These are phyloP conservation scores for Pachydiplax longipennis DNA, from an alignment of 2,888 invertebrate species.

Conservation along the genomic window DNA sequence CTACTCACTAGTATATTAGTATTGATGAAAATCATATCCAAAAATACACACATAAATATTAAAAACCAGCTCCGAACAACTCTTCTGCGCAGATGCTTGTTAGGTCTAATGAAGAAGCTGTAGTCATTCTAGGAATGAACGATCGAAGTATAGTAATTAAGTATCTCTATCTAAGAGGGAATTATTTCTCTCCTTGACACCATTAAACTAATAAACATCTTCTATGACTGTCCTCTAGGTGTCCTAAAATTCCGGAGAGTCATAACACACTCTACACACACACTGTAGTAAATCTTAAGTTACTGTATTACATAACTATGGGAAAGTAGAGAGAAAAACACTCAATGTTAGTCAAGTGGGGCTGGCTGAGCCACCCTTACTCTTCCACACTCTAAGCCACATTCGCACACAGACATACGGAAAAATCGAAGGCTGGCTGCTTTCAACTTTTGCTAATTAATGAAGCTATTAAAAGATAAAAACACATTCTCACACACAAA, in stretches of 20 bases:
- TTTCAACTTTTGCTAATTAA: slow-evolving; percentile 44
- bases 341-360: slow-evolving; percentile 37
- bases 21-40: slow-evolving; percentile 30
- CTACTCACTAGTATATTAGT: slow-evolving; percentile 21
- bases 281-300: slow-evolving; percentile 25
- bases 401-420: slow-evolving; percentile 26
- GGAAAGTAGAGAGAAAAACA: slow-evolving; percentile 28
- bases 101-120: slow-evolving; percentile 41
- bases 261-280: slow-evolving; percentile 25
- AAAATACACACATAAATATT: slow-evolving; percentile 36
- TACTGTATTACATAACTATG: slow-evolving; percentile 29
- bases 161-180: slow-evolving; percentile 24
- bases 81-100: slow-evolving; percentile 34
- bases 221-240: slow-evolving; percentile 41
- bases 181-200: slow-evolving; percentile 34
- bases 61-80: slow-evolving; percentile 35
- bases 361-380: background rate
- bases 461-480: slow-evolving; percentile 33
- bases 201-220: slow-evolving; percentile 34
- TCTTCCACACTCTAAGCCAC: slow-evolving; percentile 22
- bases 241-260: slow-evolving; percentile 28
- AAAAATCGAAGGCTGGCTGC: slow-evolving; percentile 41
- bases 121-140: slow-evolving; percentile 40
- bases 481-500: slow-evolving; percentile 34
- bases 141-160: slow-evolving; percentile 9